phyloP scores from a whole-genome alignment of 2,113 vertebrate species.

The Nothobranchius furzeri region DNA sequence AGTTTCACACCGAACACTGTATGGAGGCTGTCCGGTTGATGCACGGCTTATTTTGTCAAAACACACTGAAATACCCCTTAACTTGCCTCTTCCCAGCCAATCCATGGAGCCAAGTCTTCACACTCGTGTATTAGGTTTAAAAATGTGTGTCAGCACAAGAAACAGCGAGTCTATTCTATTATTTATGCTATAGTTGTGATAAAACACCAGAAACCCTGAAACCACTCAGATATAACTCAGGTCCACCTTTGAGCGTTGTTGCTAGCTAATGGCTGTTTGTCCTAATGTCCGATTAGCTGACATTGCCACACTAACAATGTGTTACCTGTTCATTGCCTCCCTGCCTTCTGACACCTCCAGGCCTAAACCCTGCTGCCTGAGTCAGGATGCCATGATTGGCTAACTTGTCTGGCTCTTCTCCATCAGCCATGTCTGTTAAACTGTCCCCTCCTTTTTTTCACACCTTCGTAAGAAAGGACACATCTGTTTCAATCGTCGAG shows the following conservation, averaged over 20 bases:
- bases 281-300: conserved; percentile 52
- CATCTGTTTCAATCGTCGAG: neutral
- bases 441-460: conserved; percentile 5
- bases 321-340: conserved; percentile 42
- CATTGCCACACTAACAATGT: conserved; percentile 56
- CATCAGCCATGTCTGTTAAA: neutral
- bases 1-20: too few species aligned
- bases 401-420: too few species aligned
- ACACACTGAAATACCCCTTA: too few species aligned
- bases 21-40: too few species aligned
- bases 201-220: too few species aligned
- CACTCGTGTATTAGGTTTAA: neutral
- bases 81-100: too few species aligned
- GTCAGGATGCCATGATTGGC: conserved; percentile 19
- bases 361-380: conserved; percentile 6
- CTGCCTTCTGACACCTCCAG: conserved; percentile 6
- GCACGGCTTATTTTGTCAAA: too few species aligned
- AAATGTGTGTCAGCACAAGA: neutral
- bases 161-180: neutral
- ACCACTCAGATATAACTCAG: too few species aligned
- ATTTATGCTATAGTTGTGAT: too few species aligned
- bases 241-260: conserved; percentile 21
- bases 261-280: conserved; percentile 53
- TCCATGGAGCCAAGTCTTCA: too few species aligned
- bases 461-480: conserved; percentile 4